Evolutionary conservation across 2,113 vertebrate species (phyloP), one percentile per base, ranked within the genome.

Genomic region (Capra hircus): DNA sequence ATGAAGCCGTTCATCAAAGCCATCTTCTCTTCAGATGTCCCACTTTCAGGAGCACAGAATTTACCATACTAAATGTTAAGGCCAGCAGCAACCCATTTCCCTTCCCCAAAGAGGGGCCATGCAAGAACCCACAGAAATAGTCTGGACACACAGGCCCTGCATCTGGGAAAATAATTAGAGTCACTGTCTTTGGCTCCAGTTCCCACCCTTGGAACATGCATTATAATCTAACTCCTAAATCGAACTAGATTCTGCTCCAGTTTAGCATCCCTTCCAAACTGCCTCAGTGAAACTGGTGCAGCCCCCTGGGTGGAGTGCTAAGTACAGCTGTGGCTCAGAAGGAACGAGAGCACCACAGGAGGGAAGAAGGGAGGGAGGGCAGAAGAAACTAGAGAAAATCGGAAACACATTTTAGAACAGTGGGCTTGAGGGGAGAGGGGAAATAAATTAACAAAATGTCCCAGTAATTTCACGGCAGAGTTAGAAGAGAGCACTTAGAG

Each of bases 381-480:
- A 7, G 21, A 84, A 48, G 93, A 53, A 62, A 86, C 45, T 19
- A 77, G 3, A 94, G 36, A 48, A 33, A 48, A 53, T 62, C 55
- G 57, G 36, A 53, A 59, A 78, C 64, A 91, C 50, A 16, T 82
- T 92, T 59, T 80, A 94, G 94, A 53, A 78, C 23, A n/a, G 62
- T 28, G n/a, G 48, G 53, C 74, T 88, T 62, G 36, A 21, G 40
- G 88, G 71, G 30, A 27, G 77, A 17, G 82, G 43, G 97, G 59
- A 91, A 71, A 62, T 96, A 95, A 97, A 98, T 96, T 97, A 97
- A 98, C 95, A 98, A 96, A 98, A 98, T 96, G 98, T 98, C 98
- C 98, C 87, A 98, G 98, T 98, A 97, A 98, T 98, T 99, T 98
- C 98, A 98, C 95, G 95, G 98, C 96, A 98, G 97, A 98, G 97